Base-by-base conservation (phyloP, 2,888 invertebrate genomes). In the Sarcophaga rosellei region DNA sequence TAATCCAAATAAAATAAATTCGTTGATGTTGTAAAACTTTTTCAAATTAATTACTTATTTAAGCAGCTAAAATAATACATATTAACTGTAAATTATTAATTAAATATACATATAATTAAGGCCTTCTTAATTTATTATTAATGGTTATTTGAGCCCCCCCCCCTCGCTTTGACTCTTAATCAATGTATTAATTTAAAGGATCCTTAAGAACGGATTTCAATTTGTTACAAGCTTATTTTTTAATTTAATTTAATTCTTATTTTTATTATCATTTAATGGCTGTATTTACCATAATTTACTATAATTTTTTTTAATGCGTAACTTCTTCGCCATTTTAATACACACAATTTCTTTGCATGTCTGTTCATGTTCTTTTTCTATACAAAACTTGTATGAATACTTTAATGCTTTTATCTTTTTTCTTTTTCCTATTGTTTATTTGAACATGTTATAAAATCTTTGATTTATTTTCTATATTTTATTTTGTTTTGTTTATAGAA, bases 401-500 rank as follows among this genome's bases (percentile, higher is more conserved):
- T 35, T 35, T 35, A 10, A 0, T 8, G 20, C 57, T 66, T n/a
- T 72, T 62, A n/a, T 69, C 45, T 35, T 10, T 63, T 8, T 35
- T n/a, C n/a, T n/a, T 47, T 10, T 57, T 44, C 44, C 20, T 35
- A 65, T 70, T 45, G 35, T 47, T 23, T 10, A 23, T 25, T 61
- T 72, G 17, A 8, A 47, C 4, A 72, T 68, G 57, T 15, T 11
- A 0, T 65, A 65, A 17, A 74, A 66, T 23, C 1, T 23, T 44
- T 4, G 53, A 66, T 72, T 53, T 44, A 45, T 66, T 88, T 82
- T 74, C 35, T 84, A 80, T 80, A n/a, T n/a, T 87, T 83, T 61
- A 87, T 74, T 87, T 81, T 88, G 10, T 10, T 35, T 35, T 35
- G 35, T 35, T 10, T 94, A 66, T 94, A 99, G 98, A 97, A 98